A percentile compares a stretch with the other conserved stretches of the same genome.
These are phyloP conservation scores for Rhinoptilus africanus DNA, from an alignment of 2,113 vertebrate genomes.

Conservation along the genomic window DNA sequence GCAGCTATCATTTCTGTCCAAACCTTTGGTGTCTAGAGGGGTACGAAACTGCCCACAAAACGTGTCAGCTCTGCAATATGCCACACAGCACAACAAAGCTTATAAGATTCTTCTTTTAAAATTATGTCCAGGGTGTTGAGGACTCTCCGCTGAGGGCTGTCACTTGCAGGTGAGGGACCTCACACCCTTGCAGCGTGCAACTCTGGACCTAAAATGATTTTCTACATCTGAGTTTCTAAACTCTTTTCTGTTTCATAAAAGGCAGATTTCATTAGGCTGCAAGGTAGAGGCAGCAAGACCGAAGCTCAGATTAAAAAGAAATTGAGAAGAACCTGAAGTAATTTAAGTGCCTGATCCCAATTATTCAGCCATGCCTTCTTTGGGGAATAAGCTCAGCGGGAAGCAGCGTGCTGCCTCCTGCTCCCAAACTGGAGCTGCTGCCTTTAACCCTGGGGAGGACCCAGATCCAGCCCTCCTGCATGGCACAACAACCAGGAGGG, in stretches of 20 bases:
- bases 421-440: neutral
- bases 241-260: neutral
- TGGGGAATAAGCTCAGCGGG: rapidly evolving
- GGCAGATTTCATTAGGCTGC: neutral
- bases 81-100: neutral
- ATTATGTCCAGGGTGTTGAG: rapidly evolving
- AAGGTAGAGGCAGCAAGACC: neutral
- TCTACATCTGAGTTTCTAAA: neutral
- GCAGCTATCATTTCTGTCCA: neutral
- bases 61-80: neutral
- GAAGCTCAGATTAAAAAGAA: neutral
- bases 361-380: neutral
- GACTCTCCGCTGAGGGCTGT: neutral
- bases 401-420: neutral
- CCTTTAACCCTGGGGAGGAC: neutral
- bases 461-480: neutral
- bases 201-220: neutral
- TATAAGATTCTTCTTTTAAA: neutral
- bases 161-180: neutral
- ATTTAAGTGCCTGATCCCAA: neutral
- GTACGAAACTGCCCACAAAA: neutral
- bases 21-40: neutral
- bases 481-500: neutral
- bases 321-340: neutral
- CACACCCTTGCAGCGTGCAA: rapidly evolving